Base-by-base conservation (phyloP, 2,888 invertebrate genomes). In the Brenthis daphne region DNA sequence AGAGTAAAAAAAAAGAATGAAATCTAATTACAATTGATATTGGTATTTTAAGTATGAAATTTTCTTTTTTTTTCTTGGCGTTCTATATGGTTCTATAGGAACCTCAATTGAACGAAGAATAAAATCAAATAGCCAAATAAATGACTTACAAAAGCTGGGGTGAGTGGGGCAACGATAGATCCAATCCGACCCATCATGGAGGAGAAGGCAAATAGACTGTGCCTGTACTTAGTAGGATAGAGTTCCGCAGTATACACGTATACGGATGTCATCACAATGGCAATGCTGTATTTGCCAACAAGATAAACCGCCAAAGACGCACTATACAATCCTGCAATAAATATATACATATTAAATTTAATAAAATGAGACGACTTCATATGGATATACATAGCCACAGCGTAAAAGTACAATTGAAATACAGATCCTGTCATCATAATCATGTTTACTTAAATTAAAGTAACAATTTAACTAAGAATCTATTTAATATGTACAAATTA, bases 171-270 rank as follows among this genome's bases (percentile, higher is more conserved):
- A 54, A 94, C 74, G 83, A 95, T 94, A 0, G 94, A 94, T 0
- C 95, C 95, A 63, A 95, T 82, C 37, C 95, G 87, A 3, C 95
- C 95, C 74, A 94, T 88, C 94, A 94, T 95, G 14, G 94, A 94
- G 75, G 95, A 95, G 65, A 94, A 87, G 0, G 94, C 94, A 58
- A 95, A 86, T 56, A 94, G 83, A 33, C 93, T 93, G 78, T 95
- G 94, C 4, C 95, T 87, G 29, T 94, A 85, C 74, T 89, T 92
- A 20, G 95, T 95, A 1, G 95, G 95, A 79, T 94, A 95, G 77
- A 95, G 85, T 84, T 95, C 95, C 11, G 94, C 89, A 1, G 95
- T 94, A 77, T 93, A 94, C 73, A 94, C 88, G 80, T 94, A 94
- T 57, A 94, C 78, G 5, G 93, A 87, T 50, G 93, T 91, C 76